phyloP scores from a whole-genome alignment of 2,113 vertebrate genomes.

The Cochlearius cochlearius region DNA sequence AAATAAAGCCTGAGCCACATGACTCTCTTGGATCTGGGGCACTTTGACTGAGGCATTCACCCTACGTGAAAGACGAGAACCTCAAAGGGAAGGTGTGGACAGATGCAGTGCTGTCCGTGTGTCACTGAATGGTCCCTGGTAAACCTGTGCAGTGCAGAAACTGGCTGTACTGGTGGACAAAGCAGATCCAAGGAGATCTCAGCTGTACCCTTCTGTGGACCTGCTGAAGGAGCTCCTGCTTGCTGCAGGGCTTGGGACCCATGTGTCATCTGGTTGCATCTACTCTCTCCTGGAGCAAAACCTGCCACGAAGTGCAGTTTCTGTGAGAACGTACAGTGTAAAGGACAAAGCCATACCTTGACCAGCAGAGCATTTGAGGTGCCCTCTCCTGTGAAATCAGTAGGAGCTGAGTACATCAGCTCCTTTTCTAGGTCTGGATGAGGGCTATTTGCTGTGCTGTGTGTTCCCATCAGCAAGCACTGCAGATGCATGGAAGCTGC shows the following conservation, averaged over 20 bases:
- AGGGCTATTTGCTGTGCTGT: background rate
- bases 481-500: background rate
- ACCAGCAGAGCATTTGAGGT: background rate
- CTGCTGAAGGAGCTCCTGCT: background rate
- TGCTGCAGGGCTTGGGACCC: background rate
- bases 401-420: background rate
- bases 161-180: background rate
- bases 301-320: background rate
- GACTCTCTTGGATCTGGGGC: conserved; percentile 41
- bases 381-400: background rate
- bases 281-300: background rate
- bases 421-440: background rate
- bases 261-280: fast-evolving
- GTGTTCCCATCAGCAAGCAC: background rate
- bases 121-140: background rate
- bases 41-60: background rate
- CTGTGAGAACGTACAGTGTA: fast-evolving
- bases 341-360: background rate
- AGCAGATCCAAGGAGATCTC: too few species aligned
- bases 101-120: background rate
- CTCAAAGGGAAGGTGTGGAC: background rate
- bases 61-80: background rate
- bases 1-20: conserved; percentile 53
- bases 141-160: background rate
- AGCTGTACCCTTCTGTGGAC: background rate